A percentile compares a stretch with the other conserved stretches of the same genome.
These are phyloP conservation scores for Cladopsammia gracilis DNA, from an alignment of 64 coral and sea anemone species.

Conservation along the genomic window DNA sequence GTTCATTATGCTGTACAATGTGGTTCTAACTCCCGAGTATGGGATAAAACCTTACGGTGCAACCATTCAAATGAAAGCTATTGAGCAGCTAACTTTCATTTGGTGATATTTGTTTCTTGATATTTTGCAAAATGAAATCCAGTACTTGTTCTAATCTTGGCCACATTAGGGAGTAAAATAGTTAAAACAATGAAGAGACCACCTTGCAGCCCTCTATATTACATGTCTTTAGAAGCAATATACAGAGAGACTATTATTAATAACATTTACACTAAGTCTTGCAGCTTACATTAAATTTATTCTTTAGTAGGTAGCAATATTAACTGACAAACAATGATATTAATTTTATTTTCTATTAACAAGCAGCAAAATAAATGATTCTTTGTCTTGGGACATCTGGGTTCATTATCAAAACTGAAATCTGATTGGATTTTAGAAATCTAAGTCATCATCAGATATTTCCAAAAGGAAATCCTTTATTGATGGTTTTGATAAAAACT, in stretches of 20 bases:
- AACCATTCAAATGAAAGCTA: no score
- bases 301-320: neutral
- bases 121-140: no score
- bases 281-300: neutral
- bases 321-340: neutral
- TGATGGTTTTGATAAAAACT: neutral
- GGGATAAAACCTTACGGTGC: no score
- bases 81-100: no score
- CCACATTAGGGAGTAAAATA: no score
- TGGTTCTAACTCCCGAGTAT: no score
- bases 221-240: neutral
- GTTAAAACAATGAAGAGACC: neutral
- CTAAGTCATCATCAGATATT: no score
- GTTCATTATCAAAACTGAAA: slow-evolving; percentile 6
- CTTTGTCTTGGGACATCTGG: slow-evolving; percentile 4
- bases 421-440: no score
- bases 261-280: neutral
- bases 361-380: slow-evolving; percentile 20
- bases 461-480: slow-evolving; percentile 20
- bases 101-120: no score
- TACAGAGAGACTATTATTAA: neutral
- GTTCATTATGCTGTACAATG: no score
- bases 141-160: no score
- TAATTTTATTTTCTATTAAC: neutral
- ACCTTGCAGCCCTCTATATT: neutral